Evolutionary conservation across 2,797 vertebrate genomes (phyloP).

Genomic region (Synaphobranchus kaupii): DNA sequence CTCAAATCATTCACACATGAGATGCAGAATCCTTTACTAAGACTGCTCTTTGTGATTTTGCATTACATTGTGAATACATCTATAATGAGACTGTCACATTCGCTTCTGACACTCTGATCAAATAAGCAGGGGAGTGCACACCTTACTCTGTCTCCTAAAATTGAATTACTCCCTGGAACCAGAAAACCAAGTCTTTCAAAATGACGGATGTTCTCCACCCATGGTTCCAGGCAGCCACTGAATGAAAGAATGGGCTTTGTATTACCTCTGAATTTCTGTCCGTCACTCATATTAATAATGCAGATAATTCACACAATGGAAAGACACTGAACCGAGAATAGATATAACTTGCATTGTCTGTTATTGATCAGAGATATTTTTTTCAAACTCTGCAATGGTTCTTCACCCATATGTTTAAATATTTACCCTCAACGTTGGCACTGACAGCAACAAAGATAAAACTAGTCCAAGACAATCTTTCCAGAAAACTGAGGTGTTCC

Average conservation of each 20-base stretch:
- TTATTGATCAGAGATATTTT: slow-evolving; percentile 11
- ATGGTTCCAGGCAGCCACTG: not conserved
- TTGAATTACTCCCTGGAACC: not conserved
- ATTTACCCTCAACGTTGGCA: not conserved
- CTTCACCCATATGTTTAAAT: not conserved
- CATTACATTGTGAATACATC: not conserved
- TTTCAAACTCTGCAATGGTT: not conserved
- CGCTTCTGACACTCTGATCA: not conserved
- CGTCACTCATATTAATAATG: slow-evolving; percentile 16
- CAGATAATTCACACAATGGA: not conserved
- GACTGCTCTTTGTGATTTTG: not conserved
- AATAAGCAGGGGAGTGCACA: not conserved
- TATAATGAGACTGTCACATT: slow-evolving; percentile 13
- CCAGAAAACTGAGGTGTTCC: not conserved
- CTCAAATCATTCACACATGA: not conserved
- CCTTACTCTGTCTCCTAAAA: slow-evolving; percentile 2
- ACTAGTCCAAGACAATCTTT: not conserved
- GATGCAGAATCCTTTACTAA: not conserved
- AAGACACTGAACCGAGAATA: not conserved
- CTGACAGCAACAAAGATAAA: not conserved
- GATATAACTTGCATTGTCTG: not conserved
- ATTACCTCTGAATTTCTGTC: not conserved
- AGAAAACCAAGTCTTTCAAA: not conserved
- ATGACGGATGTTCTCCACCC: not conserved
- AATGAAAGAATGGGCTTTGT: not conserved